Evolutionary conservation across 2,888 invertebrate genomes (phyloP).

Genomic region (Plusia festucae): DNA sequence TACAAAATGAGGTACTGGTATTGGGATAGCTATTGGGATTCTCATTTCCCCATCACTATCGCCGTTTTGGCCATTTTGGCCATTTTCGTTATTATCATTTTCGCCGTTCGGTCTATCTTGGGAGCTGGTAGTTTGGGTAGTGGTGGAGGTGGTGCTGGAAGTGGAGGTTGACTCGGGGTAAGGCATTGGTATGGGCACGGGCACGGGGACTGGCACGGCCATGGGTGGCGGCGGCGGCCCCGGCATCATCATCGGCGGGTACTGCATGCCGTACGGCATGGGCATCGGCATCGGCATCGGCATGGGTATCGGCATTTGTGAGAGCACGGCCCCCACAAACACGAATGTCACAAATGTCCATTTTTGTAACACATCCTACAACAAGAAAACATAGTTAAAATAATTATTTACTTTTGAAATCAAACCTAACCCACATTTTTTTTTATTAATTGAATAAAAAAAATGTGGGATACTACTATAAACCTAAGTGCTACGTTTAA

Average conservation of each 20-base stretch:
- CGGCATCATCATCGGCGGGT: conserved; percentile 14
- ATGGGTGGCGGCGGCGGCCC: conserved; percentile 40
- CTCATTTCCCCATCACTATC: background rate
- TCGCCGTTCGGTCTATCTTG: too few relatives aligned
- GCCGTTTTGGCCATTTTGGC: background rate
- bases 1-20: conserved; percentile 50
- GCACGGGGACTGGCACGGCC: conserved; percentile 48
- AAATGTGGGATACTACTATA: too few relatives aligned
- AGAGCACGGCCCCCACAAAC: conserved; percentile 43
- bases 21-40: conserved; percentile 32
- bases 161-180: conserved; percentile 36
- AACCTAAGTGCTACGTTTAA: too few relatives aligned
- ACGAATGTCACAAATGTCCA: conserved; percentile 52
- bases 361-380: conserved; percentile 53
- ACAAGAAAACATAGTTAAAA: conserved; percentile 18
- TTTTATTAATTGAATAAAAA: too few relatives aligned
- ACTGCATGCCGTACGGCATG: conserved; percentile 16
- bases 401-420: background rate
- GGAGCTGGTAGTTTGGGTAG: conserved; percentile 9
- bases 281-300: conserved; percentile 30
- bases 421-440: too few relatives aligned
- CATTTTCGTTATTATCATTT: too few relatives aligned
- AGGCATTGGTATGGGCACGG: conserved; percentile 43
- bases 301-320: conserved; percentile 57
- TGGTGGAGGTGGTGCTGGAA: conserved; percentile 47